Evolutionary conservation across 1,140 invertebrate species (phyloP).

Genomic region (Belonocnema kinseyi): DNA sequence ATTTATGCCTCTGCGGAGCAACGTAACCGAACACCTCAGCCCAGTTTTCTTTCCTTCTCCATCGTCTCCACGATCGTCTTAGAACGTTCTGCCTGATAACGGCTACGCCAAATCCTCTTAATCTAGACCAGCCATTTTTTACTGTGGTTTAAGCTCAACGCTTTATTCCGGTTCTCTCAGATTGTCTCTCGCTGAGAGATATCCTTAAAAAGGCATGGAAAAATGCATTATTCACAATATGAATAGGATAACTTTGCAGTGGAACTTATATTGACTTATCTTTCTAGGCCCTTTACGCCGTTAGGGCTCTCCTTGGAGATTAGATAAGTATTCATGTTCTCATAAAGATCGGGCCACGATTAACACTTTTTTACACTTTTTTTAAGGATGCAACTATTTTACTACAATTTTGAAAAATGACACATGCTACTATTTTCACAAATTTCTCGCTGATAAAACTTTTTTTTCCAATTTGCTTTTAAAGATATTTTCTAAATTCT

Average conservation of each 20-base stretch:
- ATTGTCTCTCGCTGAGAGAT: constrained; percentile 42
- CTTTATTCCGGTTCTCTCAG: constrained; percentile 44
- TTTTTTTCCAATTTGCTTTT: too few relatives aligned
- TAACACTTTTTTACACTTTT: too few relatives aligned
- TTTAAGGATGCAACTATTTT: too few relatives aligned
- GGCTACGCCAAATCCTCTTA: constrained; percentile 50
- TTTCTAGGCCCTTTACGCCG: too few relatives aligned
- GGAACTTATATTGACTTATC: too few relatives aligned
- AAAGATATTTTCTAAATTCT: too few relatives aligned
- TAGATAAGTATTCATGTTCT: too few relatives aligned
- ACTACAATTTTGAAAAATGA: too few relatives aligned
- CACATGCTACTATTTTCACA: too few relatives aligned
- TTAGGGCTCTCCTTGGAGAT: too few relatives aligned
- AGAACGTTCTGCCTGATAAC: constrained; percentile 45
- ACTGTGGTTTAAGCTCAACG: constrained; percentile 43
- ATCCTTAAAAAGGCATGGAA: constrained; percentile 15
- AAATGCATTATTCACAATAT: constrained; percentile 38
- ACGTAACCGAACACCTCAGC: constrained; percentile 41
- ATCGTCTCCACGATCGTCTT: neutral
- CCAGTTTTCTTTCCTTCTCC: constrained; percentile 37
- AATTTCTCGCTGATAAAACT: too few relatives aligned
- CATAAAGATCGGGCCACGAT: too few relatives aligned
- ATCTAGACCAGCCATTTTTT: constrained; percentile 54
- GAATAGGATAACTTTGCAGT: neutral
- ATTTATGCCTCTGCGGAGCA: constrained; percentile 46